These are phyloP conservation scores for Bolborhynchus lineola DNA, from an alignment of 2,113 vertebrate genomes.

Conservation along the genomic window DNA sequence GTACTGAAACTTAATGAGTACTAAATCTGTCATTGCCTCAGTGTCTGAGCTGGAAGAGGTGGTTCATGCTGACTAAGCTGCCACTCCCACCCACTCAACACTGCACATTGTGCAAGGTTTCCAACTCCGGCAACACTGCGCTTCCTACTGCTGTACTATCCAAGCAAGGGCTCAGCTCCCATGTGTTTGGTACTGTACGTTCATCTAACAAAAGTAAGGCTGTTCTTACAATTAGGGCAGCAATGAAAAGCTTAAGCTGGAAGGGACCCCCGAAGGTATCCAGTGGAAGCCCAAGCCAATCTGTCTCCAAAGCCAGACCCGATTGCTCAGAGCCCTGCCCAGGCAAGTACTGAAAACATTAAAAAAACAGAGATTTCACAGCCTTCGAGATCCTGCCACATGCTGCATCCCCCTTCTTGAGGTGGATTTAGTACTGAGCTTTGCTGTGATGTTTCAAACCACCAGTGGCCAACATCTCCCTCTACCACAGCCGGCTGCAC, in stretches of 20 bases:
- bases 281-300: background rate
- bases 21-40: background rate
- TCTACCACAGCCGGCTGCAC: background rate
- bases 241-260: background rate
- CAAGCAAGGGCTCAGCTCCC: background rate
- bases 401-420: background rate
- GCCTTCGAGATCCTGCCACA: background rate
- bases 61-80: background rate
- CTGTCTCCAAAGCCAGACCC: background rate
- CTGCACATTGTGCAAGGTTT: accelerated
- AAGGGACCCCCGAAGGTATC: background rate
- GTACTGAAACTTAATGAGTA: background rate
- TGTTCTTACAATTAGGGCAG: background rate
- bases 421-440: background rate
- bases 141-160: background rate
- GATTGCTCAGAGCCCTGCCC: background rate
- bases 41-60: background rate
- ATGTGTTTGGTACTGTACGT: accelerated
- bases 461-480: background rate
- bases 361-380: background rate
- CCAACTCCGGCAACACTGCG: background rate
- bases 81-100: background rate
- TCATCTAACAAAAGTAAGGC: background rate
- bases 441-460: background rate
- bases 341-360: background rate